Conservation (phyloP, 2,113 vertebrate species). For the Neotoma lepida region DNA sequence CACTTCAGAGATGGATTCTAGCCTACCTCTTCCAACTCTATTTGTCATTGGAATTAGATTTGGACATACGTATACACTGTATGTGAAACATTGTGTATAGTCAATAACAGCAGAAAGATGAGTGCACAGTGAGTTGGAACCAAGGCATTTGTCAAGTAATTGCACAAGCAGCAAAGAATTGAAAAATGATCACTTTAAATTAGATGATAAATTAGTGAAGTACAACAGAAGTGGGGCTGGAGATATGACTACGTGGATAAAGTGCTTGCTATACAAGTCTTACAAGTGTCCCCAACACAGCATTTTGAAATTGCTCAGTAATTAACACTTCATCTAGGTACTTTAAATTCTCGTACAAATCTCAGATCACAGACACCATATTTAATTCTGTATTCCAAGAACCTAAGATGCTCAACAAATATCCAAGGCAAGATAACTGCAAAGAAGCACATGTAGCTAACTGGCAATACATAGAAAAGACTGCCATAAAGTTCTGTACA, state of each 20-base stretch:
- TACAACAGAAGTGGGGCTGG: not conserved
- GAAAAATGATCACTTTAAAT: not conserved
- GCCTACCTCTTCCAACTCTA: not conserved
- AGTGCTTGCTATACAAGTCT: not conserved
- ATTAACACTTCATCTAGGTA: not conserved
- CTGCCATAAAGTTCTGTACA: not conserved
- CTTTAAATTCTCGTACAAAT: not conserved
- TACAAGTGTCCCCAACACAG: accelerated
- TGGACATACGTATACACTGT: not conserved
- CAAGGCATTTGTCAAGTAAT: not conserved
- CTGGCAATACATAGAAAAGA: not conserved
- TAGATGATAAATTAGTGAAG: not conserved
- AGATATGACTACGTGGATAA: not conserved
- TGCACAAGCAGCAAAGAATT: not conserved
- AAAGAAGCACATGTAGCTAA: not conserved
- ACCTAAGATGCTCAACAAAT: not conserved
- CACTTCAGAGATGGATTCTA: not conserved
- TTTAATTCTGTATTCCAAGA: not conserved
- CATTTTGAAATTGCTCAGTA: not conserved
- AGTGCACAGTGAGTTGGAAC: not conserved
- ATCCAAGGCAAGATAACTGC: not conserved
- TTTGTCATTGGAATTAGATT: not conserved
- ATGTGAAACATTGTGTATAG: not conserved
- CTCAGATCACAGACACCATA: not conserved
- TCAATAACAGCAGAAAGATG: not conserved